These are phyloP conservation scores for Halcyon leucocephala DNA, from an alignment of 2,797 vertebrate species.

Conservation along the genomic window DNA sequence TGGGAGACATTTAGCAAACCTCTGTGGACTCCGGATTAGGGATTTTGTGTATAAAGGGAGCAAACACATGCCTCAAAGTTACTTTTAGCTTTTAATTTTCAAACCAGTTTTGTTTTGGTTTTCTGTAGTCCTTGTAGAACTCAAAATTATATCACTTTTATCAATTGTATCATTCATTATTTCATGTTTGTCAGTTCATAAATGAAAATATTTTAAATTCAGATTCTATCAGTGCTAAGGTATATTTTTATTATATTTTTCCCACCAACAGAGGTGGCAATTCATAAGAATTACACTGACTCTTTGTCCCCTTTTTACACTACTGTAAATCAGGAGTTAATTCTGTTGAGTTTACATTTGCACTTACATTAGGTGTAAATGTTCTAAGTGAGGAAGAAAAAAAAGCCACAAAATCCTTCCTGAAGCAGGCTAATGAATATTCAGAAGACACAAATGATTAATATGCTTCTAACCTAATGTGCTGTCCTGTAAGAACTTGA, in stretches of 20 bases:
- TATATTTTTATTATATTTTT: background rate
- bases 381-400: background rate
- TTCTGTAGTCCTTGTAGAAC: background rate
- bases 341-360: background rate
- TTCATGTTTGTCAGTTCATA: background rate
- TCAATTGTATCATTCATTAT: background rate
- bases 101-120: background rate
- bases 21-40: background rate
- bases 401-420: background rate
- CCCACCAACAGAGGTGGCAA: background rate
- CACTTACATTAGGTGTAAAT: background rate
- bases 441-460: conserved; percentile 49
- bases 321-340: conserved; percentile 2
- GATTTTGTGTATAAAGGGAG: background rate
- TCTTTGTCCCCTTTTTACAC: background rate
- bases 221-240: background rate
- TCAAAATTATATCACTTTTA: background rate
- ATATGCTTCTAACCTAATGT: conserved; percentile 58
- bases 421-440: conserved; percentile 41
- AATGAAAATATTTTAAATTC: background rate
- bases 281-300: background rate
- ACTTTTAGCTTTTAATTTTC: background rate
- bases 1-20: background rate
- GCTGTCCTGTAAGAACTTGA: conserved; percentile 58
- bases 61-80: background rate